Conservation (phyloP, 92 coral and sea anemone genomes). For the Actinernus sp. region DNA sequence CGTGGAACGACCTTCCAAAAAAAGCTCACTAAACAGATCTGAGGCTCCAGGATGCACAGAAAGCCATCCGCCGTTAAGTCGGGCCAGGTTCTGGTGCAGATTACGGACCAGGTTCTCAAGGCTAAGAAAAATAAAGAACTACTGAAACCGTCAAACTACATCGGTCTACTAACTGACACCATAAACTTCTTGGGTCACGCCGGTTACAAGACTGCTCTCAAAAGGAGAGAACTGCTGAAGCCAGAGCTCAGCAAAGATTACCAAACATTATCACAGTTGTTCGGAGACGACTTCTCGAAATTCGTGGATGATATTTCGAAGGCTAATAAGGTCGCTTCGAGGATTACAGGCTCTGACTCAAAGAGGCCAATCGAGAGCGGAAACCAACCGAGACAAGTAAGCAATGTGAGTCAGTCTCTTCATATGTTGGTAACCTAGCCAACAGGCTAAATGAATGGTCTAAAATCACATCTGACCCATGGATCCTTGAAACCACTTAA, state of each 20-base stretch:
- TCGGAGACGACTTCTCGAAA: conserved; percentile 13
- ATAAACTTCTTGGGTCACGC: not conserved
- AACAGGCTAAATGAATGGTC: too few relatives aligned
- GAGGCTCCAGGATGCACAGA: conserved; percentile 8
- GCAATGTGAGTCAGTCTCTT: too few relatives aligned
- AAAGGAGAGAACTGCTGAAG: conserved; percentile 1
- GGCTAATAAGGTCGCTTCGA: conserved; percentile 12
- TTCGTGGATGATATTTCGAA: conserved; percentile 14
- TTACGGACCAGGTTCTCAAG: conserved; percentile 3
- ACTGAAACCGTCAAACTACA: conserved; percentile 1
- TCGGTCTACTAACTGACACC: conserved; percentile 4
- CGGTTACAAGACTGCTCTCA: conserved; percentile 1
- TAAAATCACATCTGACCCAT: too few relatives aligned
- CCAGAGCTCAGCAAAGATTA: too few relatives aligned
- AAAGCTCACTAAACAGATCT: conserved; percentile 15
- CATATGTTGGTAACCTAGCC: too few relatives aligned
- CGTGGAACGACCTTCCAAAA: conserved; percentile 11
- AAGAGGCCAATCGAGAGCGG: too few relatives aligned
- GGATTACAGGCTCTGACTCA: not conserved
- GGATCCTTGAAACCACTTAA: not conserved
- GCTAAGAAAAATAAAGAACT: conserved; percentile 4
- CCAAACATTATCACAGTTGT: conserved; percentile 1
- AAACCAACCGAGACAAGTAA: not conserved
- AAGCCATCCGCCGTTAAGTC: conserved; percentile 4
- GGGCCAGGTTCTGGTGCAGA: conserved; percentile 1